These are phyloP conservation scores for Holacanthella duospinosa DNA, from an alignment of 2,888 invertebrate genomes.

Conservation along the genomic window DNA sequence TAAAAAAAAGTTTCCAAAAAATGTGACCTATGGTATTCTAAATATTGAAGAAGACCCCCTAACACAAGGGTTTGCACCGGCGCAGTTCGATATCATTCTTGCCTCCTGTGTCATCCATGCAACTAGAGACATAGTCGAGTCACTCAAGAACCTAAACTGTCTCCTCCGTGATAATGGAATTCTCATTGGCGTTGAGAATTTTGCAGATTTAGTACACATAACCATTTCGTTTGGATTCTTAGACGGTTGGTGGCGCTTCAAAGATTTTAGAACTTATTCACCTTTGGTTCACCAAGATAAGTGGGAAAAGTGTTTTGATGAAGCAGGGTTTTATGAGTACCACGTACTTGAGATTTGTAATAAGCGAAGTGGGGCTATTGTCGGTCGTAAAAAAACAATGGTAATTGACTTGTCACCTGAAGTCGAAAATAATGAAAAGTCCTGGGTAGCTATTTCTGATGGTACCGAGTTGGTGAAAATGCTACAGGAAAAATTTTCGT, in stretches of 20 bases:
- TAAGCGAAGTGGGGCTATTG: not conserved
- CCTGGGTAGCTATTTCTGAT: not conserved
- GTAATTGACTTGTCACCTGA: too few species aligned
- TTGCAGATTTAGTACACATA: not conserved
- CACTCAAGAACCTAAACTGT: not conserved
- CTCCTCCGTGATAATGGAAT: not conserved
- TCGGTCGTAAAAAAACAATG: not conserved
- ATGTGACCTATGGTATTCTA: constrained; percentile 13
- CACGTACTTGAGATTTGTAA: not conserved
- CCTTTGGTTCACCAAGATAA: not conserved
- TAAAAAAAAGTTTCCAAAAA: constrained; percentile 13
- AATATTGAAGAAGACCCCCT: constrained; percentile 24
- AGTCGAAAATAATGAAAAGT: too few species aligned
- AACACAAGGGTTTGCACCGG: constrained; percentile 21
- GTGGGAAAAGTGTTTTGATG: not conserved
- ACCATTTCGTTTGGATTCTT: constrained; percentile 8
- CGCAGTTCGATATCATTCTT: constrained; percentile 14
- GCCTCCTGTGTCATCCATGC: constrained; percentile 11
- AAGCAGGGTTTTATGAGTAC: not conserved
- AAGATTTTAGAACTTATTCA: not conserved
- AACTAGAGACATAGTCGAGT: not conserved
- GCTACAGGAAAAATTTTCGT: too few species aligned
- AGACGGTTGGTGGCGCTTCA: constrained; percentile 9
- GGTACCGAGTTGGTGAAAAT: not conserved
- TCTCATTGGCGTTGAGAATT: not conserved